Conservation (phyloP, 1,140 invertebrate species). For the Leptinotarsa texana region DNA sequence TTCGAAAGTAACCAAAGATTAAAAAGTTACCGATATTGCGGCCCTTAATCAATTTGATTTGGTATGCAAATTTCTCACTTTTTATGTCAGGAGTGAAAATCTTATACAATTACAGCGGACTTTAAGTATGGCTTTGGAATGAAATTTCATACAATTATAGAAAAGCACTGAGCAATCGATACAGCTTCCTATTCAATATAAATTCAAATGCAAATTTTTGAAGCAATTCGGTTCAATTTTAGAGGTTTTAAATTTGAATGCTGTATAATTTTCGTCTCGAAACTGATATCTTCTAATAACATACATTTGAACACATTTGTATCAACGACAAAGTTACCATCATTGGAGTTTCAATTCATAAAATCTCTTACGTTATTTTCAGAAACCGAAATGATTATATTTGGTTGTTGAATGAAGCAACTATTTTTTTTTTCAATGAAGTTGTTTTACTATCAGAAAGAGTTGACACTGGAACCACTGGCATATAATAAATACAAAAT, state of each 20-base stretch:
- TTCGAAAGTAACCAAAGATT: not conserved
- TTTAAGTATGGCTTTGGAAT: not conserved
- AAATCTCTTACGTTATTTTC: no score
- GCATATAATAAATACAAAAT: no score
- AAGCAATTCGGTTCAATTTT: slow-evolving; percentile 2
- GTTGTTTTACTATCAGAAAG: no score
- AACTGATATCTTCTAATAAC: not conserved
- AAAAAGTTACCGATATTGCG: not conserved
- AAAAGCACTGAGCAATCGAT: slow-evolving; percentile 13
- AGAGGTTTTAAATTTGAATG: not conserved
- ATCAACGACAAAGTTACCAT: no score
- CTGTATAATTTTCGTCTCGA: not conserved
- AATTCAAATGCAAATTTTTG: not conserved
- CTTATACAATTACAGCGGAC: not conserved
- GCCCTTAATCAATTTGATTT: not conserved
- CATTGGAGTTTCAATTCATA: no score
- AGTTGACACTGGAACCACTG: no score
- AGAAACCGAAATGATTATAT: no score
- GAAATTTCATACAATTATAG: slow-evolving; percentile 16
- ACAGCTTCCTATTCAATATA: not conserved
- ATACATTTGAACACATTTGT: no score
- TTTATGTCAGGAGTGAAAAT: slow-evolving; percentile 10
- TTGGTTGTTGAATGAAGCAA: no score
- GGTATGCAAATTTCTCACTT: slow-evolving; percentile 17
- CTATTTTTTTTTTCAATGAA: no score